These are phyloP conservation scores for Habropoda laboriosa DNA, from an alignment of 1,140 invertebrate species.

Conservation along the genomic window DNA sequence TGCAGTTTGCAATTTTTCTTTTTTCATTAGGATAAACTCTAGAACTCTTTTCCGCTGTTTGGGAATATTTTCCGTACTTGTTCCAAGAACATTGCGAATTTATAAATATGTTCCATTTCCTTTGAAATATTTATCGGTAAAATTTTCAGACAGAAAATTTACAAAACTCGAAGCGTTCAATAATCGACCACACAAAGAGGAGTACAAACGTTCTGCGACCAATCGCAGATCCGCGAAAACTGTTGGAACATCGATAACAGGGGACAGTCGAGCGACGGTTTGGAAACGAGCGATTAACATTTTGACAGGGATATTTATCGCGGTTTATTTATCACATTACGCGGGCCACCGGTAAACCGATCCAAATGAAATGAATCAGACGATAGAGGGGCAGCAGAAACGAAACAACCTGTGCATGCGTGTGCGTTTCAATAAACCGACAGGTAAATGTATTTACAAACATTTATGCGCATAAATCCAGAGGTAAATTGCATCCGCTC, in stretches of 20 bases:
- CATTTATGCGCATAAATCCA: constrained; percentile 37
- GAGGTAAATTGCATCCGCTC: constrained; percentile 1
- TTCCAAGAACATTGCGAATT: too few species aligned
- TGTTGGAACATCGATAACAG: background rate
- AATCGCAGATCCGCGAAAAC: background rate
- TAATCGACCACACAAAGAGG: too few species aligned
- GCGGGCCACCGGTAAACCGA: background rate
- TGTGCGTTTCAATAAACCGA: constrained; percentile 44
- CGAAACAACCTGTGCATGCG: background rate
- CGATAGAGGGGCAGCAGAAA: background rate
- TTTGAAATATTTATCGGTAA: too few species aligned
- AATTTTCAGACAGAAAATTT: too few species aligned
- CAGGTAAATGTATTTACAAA: constrained; percentile 41
- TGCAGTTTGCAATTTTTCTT: too few species aligned
- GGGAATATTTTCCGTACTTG: too few species aligned
- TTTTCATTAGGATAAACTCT: too few species aligned
- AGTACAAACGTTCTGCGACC: too few species aligned
- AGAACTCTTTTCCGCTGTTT: too few species aligned
- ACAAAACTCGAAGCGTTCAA: too few species aligned
- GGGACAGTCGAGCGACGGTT: background rate
- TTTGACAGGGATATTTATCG: constrained; percentile 24
- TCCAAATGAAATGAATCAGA: constrained; percentile 35
- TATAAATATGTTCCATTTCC: too few species aligned
- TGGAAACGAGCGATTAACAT: background rate
- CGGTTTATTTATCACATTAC: constrained; percentile 35